These are phyloP conservation scores for Pangasius mekongensis DNA, from an alignment of 2,797 vertebrate genomes.

Conservation along the genomic window DNA sequence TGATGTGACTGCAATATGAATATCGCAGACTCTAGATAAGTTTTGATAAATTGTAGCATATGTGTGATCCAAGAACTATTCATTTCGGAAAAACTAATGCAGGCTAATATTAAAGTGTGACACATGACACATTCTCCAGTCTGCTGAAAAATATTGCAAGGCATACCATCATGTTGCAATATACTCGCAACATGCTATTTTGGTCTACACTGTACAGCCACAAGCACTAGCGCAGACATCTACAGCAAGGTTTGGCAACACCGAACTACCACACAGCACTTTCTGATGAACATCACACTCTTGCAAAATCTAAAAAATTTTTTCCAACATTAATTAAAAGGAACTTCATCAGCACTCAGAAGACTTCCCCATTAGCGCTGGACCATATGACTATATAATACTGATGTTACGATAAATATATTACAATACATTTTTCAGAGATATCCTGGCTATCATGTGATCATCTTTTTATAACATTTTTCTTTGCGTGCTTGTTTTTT, in stretches of 20 bases:
- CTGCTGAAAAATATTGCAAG: not conserved
- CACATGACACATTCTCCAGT: too few relatives aligned
- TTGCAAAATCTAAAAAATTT: not conserved
- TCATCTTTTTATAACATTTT: not conserved
- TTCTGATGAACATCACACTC: not conserved
- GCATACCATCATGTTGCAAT: not conserved
- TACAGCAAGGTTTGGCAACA: not conserved
- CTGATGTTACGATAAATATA: not conserved
- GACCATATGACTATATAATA: not conserved
- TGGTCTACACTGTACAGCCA: not conserved
- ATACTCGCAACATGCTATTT: too few relatives aligned
- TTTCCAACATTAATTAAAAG: not conserved
- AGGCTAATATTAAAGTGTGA: not conserved
- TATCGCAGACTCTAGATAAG: not conserved
- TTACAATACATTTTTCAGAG: not conserved
- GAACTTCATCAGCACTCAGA: not conserved
- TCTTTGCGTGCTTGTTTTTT: not conserved
- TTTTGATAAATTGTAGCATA: not conserved
- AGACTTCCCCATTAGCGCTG: not conserved
- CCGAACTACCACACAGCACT: not conserved
- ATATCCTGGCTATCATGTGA: not conserved
- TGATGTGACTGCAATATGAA: not conserved
- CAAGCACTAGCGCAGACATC: not conserved
- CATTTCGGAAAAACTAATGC: not conserved
- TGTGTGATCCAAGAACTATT: too few relatives aligned